phyloP scores from a whole-genome alignment of 2,113 vertebrate species.

The Ammodytes marinus region DNA sequence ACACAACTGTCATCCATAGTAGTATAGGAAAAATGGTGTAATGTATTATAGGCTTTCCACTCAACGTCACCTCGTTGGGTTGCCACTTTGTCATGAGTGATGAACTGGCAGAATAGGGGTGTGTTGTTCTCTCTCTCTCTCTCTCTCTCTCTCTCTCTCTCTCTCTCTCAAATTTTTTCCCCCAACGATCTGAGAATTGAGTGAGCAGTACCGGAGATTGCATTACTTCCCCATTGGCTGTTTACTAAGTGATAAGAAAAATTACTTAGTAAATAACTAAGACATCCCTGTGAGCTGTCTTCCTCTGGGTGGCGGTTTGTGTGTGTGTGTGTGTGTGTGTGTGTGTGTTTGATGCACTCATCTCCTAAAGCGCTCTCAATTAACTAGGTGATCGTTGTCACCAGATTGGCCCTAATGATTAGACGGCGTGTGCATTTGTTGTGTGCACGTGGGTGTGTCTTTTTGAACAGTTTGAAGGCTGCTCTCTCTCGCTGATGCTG shows the following conservation, averaged over 20 bases:
- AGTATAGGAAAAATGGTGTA: conserved; percentile 4
- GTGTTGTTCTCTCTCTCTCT: neutral
- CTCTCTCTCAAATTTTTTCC: conserved; percentile 43
- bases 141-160: neutral
- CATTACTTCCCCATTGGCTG: conserved; percentile 79
- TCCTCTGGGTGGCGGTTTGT: conserved; percentile 26
- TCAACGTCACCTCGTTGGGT: conserved; percentile 25
- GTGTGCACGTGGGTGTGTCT: neutral
- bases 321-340: conserved; percentile 26
- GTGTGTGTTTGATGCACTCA: conserved; percentile 67
- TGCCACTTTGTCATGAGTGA: conserved; percentile 60
- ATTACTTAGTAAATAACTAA: conserved; percentile 82
- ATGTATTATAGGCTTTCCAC: conserved; percentile 39
- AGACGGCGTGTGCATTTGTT: conserved; percentile 46
- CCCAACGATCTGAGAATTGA: conserved; percentile 65
- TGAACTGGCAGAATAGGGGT: conserved; percentile 37
- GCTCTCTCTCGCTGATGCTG: conserved; percentile 38
- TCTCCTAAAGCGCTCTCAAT: conserved; percentile 81
- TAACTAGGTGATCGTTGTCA: conserved; percentile 82
- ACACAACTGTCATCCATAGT: conserved; percentile 34
- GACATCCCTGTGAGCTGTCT: conserved; percentile 70
- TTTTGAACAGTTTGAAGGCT: conserved; percentile 49
- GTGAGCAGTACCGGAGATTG: conserved; percentile 74
- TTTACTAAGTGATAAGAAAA: conserved; percentile 83
- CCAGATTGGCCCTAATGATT: conserved; percentile 78